A percentile compares a stretch with the other conserved stretches of the same genome.
Evolutionary conservation across 2,797 vertebrate species (phyloP).

Genomic region (Squalus acanthias): DNA sequence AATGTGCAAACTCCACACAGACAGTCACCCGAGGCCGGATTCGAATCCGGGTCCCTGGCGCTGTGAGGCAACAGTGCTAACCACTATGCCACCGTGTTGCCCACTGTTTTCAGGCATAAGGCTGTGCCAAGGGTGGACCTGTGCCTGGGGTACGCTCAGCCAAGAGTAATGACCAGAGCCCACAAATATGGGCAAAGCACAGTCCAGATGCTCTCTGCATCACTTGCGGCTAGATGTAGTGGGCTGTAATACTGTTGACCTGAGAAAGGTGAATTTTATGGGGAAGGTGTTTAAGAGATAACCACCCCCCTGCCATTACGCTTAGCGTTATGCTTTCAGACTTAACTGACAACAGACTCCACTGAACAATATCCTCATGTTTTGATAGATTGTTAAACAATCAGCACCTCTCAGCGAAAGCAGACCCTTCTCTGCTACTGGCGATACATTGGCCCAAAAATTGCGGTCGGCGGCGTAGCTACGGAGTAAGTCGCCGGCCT

Average conservation of each 20-base stretch:
- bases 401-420: neutral
- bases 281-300: neutral
- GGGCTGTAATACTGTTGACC: neutral
- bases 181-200: neutral
- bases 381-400: neutral
- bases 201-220: neutral
- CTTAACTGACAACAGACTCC: neutral
- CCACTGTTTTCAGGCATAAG: neutral
- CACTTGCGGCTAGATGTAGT: neutral
- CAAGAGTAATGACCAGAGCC: neutral
- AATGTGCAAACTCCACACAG: no score
- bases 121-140: neutral
- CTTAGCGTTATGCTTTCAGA: neutral
- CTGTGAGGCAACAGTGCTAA: no score
- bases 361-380: neutral
- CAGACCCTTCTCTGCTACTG: neutral
- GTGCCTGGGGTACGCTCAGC: neutral
- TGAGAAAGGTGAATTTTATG: neutral
- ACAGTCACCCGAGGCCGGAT: no score
- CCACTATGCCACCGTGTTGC: no score
- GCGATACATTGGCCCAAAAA: no score
- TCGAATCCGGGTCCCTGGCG: no score
- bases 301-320: neutral
- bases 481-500: no score
- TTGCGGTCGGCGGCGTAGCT: no score